Percentiles rank a stretch among this genome's conserved stretches.
These are phyloP conservation scores for Ephialtes manifestator DNA, from an alignment of 2,888 invertebrate genomes.

Conservation along the genomic window DNA sequence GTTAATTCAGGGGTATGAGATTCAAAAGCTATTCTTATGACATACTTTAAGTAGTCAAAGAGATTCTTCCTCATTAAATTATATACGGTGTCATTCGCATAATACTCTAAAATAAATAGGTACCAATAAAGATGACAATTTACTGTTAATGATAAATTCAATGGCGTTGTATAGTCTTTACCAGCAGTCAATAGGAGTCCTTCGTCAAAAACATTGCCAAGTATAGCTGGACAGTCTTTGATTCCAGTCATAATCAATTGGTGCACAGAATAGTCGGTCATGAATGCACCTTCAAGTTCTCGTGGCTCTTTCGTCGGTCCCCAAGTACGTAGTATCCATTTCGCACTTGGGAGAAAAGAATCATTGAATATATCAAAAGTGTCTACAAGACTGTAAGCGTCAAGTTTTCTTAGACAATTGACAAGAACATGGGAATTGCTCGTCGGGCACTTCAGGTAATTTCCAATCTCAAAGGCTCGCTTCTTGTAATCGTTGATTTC, in stretches of 20 bases:
- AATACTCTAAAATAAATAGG: constrained; percentile 35
- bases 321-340: constrained; percentile 44
- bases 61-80: constrained; percentile 17
- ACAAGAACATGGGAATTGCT: constrained; percentile 50
- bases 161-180: constrained; percentile 15
- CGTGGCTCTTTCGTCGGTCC: constrained; percentile 62
- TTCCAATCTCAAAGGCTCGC: constrained; percentile 49
- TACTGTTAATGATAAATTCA: background rate
- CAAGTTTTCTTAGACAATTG: constrained; percentile 63
- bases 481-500: constrained; percentile 33
- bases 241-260: constrained; percentile 50
- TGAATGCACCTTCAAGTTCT: constrained; percentile 59
- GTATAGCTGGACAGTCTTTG: constrained; percentile 67
- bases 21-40: background rate
- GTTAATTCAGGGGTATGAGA: background rate
- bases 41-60: constrained; percentile 1
- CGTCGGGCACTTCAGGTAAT: constrained; percentile 56
- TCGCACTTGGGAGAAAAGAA: too few species aligned
- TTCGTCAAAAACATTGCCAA: constrained; percentile 68
- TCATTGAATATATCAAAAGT: constrained; percentile 11
- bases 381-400: constrained; percentile 14
- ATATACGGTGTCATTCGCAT: constrained; percentile 50
- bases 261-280: constrained; percentile 55
- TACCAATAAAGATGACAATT: background rate
- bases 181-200: constrained; percentile 63